Percentiles rank a stretch among this genome's conserved stretches.
Evolutionary conservation across 2,797 vertebrate genomes (phyloP).

Genomic region (Acropternis orthonyx): DNA sequence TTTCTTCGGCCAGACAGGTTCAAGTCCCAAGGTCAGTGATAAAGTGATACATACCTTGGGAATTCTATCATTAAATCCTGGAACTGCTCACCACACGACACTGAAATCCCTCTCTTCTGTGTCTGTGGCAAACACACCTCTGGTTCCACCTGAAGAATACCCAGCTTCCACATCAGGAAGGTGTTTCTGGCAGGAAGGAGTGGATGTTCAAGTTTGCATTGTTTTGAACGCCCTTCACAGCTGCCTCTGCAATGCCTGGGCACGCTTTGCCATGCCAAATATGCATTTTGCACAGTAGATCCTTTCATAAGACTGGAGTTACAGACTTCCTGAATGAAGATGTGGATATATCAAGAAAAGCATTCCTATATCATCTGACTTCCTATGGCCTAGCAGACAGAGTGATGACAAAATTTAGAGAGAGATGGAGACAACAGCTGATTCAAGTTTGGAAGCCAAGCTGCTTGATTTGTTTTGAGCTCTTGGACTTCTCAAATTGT

Average conservation of each 20-base stretch:
- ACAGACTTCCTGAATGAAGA: neutral
- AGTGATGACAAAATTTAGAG: neutral
- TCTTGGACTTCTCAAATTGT: neutral
- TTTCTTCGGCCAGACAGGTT: neutral
- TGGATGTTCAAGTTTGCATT: neutral
- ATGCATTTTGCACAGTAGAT: neutral
- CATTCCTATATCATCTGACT: neutral
- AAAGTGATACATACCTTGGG: neutral
- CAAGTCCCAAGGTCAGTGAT: neutral
- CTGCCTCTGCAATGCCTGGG: neutral
- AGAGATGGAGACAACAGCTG: neutral
- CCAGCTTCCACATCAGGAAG: neutral
- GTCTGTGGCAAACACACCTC: neutral
- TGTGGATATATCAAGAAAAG: neutral
- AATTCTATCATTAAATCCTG: neutral
- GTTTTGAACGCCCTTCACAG: neutral
- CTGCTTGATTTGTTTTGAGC: neutral
- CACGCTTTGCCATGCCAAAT: neutral
- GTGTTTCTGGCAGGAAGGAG: neutral
- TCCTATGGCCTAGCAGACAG: neutral
- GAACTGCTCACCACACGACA: neutral
- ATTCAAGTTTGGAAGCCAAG: neutral
- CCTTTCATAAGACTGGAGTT: neutral
- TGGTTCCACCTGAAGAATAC: neutral
- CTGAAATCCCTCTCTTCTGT: neutral